Evolutionary conservation across 2,113 vertebrate species (phyloP).

Genomic region (Xiphophorus couchianus): DNA sequence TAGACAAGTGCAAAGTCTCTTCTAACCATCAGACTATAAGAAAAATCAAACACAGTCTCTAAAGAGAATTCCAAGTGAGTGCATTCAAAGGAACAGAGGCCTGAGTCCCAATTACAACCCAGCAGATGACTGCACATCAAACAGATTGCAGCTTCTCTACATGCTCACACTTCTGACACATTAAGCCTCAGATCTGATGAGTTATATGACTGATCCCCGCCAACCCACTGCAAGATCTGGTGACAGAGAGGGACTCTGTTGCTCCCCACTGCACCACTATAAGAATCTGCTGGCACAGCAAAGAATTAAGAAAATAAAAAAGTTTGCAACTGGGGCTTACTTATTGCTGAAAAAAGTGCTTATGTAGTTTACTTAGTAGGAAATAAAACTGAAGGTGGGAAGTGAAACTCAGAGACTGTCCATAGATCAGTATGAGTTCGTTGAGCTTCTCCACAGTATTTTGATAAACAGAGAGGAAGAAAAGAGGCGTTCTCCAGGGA

Average conservation of each 20-base stretch:
- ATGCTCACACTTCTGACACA: slow-evolving; percentile 57
- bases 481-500: slow-evolving; percentile 63
- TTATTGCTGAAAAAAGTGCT: slow-evolving; percentile 35
- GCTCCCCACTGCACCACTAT: slow-evolving; percentile 17
- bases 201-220: slow-evolving; percentile 57
- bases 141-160: slow-evolving; percentile 30
- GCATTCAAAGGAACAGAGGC: slow-evolving; percentile 39
- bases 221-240: slow-evolving; percentile 54
- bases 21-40: slow-evolving; percentile 51
- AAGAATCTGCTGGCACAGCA: slow-evolving; percentile 37
- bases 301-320: slow-evolving; percentile 19
- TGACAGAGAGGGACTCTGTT: slow-evolving; percentile 52
- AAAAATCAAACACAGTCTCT: slow-evolving; percentile 59
- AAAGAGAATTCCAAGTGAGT: slow-evolving; percentile 49
- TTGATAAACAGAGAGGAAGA: slow-evolving; percentile 46
- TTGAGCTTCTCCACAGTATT: slow-evolving; percentile 39
- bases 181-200: slow-evolving; percentile 53
- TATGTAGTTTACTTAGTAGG: slow-evolving; percentile 4
- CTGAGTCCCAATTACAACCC: slow-evolving; percentile 66
- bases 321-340: slow-evolving; percentile 12
- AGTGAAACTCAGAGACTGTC: slow-evolving; percentile 42
- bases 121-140: slow-evolving; percentile 53
- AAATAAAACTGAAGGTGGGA: slow-evolving; percentile 3
- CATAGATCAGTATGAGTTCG: slow-evolving; percentile 45
- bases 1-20: slow-evolving; percentile 49